Conservation (phyloP, 2,888 invertebrate genomes). For the Sceliomorpha sp. region DNA sequence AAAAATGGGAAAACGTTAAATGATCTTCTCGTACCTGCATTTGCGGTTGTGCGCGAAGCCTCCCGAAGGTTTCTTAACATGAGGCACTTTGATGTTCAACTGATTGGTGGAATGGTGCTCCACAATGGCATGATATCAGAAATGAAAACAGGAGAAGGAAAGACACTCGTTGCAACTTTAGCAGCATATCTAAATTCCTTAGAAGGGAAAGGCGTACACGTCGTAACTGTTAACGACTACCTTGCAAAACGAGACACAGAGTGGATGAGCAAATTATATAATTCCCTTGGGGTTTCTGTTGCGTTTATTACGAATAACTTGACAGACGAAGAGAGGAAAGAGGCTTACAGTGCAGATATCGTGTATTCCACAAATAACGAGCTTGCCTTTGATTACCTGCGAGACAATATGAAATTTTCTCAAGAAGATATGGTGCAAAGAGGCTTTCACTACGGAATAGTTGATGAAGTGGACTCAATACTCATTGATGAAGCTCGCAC, state of each 20-base stretch:
- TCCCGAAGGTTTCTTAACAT: conserved; percentile 28
- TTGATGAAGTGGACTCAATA: conserved; percentile 39
- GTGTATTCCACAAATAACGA: conserved; percentile 36
- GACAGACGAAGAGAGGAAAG: conserved; percentile 26
- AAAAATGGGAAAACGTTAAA: conserved; percentile 28
- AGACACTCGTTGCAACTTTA: conserved; percentile 38
- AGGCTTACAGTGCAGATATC: conserved; percentile 35
- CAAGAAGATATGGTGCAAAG: conserved; percentile 30
- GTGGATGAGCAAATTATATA: conserved; percentile 32
- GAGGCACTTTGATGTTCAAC: conserved; percentile 38
- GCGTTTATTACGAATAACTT: conserved; percentile 20
- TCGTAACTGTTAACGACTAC: conserved; percentile 41
- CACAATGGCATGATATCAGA: conserved; percentile 35
- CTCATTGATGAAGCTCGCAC: conserved; percentile 39
- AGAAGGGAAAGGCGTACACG: conserved; percentile 35
- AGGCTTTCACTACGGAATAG: conserved; percentile 28
- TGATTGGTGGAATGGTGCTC: conserved; percentile 38
- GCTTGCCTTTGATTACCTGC: conserved; percentile 36
- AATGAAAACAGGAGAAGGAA: conserved; percentile 38
- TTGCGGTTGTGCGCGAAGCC: conserved; percentile 35
- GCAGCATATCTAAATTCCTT: conserved; percentile 33
- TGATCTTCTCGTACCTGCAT: conserved; percentile 30
- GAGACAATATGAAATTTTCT: conserved; percentile 35
- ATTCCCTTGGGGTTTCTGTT: conserved; percentile 31
- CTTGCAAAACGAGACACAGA: conserved; percentile 29